Conservation (phyloP, 2,113 vertebrate species). For the Rousettus leschenaultii region DNA sequence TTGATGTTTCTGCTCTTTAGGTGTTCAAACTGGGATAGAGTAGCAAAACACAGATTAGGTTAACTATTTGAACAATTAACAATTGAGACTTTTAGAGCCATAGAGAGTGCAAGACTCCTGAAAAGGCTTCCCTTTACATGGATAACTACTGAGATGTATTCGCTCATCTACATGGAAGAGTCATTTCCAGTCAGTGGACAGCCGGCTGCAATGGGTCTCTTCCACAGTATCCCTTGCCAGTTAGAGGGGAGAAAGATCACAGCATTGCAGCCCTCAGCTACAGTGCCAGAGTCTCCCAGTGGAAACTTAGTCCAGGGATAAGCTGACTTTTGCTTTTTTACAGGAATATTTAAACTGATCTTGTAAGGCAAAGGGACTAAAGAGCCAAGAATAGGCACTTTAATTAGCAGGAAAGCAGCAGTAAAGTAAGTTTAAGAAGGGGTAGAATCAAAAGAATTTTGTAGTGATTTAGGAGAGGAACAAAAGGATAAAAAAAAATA, state of each 20-base stretch:
- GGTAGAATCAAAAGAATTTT: background rate
- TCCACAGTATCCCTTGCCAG: background rate
- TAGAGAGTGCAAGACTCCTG: background rate
- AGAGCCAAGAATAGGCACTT: background rate
- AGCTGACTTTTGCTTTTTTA: background rate
- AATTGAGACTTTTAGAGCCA: background rate
- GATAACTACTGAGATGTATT: background rate
- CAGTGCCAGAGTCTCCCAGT: background rate
- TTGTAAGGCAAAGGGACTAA: background rate
- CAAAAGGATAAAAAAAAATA: background rate
- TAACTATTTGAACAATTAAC: background rate
- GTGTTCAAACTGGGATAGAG: background rate
- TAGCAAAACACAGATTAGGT: background rate
- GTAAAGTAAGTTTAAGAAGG: background rate
- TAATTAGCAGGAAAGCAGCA: background rate
- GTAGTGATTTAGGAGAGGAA: background rate
- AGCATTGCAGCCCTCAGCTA: background rate
- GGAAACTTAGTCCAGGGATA: background rate
- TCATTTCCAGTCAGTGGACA: background rate
- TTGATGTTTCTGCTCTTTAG: background rate
- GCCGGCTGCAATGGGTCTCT: background rate
- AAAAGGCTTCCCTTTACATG: background rate
- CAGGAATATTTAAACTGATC: background rate
- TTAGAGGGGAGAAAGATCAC: background rate
- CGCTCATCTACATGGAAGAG: background rate